These are phyloP conservation scores for Manis pentadactyla DNA, from an alignment of 2,797 vertebrate genomes.

Conservation along the genomic window DNA sequence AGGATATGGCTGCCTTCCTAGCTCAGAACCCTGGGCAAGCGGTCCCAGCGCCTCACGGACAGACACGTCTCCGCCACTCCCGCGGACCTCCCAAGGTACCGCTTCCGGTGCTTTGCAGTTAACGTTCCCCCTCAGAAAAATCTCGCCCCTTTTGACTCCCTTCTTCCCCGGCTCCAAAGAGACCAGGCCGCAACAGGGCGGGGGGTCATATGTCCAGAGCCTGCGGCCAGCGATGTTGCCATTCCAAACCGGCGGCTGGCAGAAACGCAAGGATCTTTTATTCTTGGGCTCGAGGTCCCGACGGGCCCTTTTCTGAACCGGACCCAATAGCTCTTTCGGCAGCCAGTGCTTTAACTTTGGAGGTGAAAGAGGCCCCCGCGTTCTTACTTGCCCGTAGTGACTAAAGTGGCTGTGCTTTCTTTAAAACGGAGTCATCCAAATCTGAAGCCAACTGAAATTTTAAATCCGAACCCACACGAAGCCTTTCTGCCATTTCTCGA, in stretches of 20 bases:
- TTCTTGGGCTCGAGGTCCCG: background rate
- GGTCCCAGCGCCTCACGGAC: accelerated
- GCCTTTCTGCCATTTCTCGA: accelerated
- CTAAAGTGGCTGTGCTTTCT: background rate
- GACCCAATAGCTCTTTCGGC: slow-evolving; percentile 17
- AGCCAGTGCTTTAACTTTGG: background rate
- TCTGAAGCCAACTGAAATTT: background rate
- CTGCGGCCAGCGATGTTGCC: background rate
- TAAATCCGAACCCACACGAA: no score
- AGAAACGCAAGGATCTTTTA: background rate
- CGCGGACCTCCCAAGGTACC: accelerated
- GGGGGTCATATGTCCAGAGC: no score
- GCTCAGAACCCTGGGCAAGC: background rate
- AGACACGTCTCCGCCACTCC: slow-evolving; percentile 35
- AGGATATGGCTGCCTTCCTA: background rate
- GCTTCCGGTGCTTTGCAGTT: slow-evolving; percentile 67
- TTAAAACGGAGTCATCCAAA: background rate
- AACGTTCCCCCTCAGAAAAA: background rate
- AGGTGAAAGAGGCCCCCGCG: background rate
- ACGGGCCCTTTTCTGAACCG: slow-evolving; percentile 22
- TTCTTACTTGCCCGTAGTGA: background rate
- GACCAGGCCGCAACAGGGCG: accelerated
- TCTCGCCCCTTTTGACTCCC: background rate
- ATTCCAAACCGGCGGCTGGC: background rate
- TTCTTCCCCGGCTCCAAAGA: background rate